Base-by-base conservation (phyloP, 1,140 invertebrate genomes). In the Coenobita brevimanus region DNA sequence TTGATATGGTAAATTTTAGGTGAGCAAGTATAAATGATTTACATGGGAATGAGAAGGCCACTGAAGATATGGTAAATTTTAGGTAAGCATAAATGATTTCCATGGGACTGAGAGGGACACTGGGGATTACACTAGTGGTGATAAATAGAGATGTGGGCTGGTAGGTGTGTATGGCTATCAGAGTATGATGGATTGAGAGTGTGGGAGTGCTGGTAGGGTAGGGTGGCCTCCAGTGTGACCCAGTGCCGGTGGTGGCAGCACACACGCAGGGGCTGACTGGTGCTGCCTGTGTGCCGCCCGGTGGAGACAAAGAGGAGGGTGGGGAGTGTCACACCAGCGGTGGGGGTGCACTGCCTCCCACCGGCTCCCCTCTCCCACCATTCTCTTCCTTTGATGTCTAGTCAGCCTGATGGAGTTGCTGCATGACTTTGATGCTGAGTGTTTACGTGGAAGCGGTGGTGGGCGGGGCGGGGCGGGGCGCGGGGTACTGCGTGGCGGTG, bases 321-420 rank as follows among this genome's bases (percentile, higher is more conserved):
- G 60, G 79, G 60, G 79, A 87, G 85, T 76, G 79, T 87, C 76
- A 75, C 73, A 78, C 75, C 33, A 33, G 33, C 75, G 64, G 67
- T 88, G 86, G 78, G 79, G 80, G 79, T 27, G 76, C 67, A 67
- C 75, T 67, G 33, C 33, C 36, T 79, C 36, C 57, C 54, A 30
- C 36, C 64, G 69, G 79, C 36, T 82, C 86, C 76, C 78, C 79
- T 88, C 86, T 54, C 79, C 86, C 79, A 82, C 64, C 86, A 88
- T 88, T 82, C 86, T 88, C 86, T 88, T 88, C 86, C 86, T 88
- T 87, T 88, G 80, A 82, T 88, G 86, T 88, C 86, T 88, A 88
- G 86, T 88, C 86, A 88, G 86, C 86, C 86, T 88, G 79, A 88
- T 82, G 79, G 86, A 88, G 86, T 88, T 88, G 86, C 86, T 87